Evolutionary conservation across 2,888 invertebrate genomes (phyloP).

Genomic region (Caenorhabditis sp.): DNA sequence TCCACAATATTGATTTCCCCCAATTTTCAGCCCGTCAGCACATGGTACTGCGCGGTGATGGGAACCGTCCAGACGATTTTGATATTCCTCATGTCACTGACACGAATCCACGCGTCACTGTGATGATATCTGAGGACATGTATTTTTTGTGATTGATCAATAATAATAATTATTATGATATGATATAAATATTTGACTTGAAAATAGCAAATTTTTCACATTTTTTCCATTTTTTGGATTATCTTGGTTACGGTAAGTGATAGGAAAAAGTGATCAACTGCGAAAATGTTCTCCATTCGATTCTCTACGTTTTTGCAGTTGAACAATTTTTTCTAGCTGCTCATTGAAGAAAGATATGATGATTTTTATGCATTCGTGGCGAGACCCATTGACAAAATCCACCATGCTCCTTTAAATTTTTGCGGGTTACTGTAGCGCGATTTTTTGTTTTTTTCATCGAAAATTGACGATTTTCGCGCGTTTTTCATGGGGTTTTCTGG

Average conservation of each 20-base stretch:
- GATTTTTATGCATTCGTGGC: too few species aligned
- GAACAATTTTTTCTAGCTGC: too few species aligned
- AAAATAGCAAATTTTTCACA: too few species aligned
- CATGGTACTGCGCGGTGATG: conserved; percentile 75
- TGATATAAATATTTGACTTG: too few species aligned
- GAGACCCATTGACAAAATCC: not conserved
- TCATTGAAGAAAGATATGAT: too few species aligned
- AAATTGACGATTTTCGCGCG: too few species aligned
- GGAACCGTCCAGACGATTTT: conserved; percentile 76
- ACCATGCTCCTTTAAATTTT: not conserved
- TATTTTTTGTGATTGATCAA: not conserved
- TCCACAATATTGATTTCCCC: not conserved
- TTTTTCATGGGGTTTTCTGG: not conserved
- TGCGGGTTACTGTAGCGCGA: not conserved
- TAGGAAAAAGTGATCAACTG: too few species aligned
- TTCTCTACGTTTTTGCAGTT: too few species aligned
- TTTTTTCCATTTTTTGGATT: too few species aligned
- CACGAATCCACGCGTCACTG: conserved; percentile 76
- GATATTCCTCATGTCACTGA: conserved; percentile 72
- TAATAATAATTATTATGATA: not conserved
- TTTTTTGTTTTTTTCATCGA: too few species aligned
- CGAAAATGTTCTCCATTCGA: too few species aligned
- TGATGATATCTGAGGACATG: conserved; percentile 37
- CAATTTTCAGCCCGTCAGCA: conserved; percentile 66
- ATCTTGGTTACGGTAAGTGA: too few species aligned